phyloP scores from a whole-genome alignment of 2,113 vertebrate genomes.

The Trematocara zebra region DNA sequence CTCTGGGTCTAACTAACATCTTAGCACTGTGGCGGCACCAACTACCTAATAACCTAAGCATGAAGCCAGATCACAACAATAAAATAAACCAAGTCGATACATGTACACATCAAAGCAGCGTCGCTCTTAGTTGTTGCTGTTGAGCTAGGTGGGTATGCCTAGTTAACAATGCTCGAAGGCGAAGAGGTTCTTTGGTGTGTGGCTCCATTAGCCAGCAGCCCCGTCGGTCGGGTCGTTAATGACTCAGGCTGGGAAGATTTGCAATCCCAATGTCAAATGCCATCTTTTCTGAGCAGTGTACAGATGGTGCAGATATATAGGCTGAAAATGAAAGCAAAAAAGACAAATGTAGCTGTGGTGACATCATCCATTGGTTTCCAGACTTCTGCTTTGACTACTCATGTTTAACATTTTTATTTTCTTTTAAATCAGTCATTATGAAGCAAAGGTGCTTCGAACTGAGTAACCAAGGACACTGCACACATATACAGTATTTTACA shows the following conservation, averaged over 20 bases:
- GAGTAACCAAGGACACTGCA: not conserved
- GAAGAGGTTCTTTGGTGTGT: not conserved
- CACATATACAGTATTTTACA: not conserved
- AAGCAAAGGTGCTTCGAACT: not conserved
- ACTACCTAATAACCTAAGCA: not conserved
- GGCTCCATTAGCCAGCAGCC: not conserved
- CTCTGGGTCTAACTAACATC: not conserved
- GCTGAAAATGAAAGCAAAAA: not conserved
- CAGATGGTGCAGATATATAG: not conserved
- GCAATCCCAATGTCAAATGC: not conserved
- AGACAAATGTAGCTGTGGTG: not conserved
- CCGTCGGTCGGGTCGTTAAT: not conserved
- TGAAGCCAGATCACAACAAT: not conserved
- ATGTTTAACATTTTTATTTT: not conserved
- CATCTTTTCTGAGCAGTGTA: not conserved
- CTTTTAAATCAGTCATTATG: not conserved
- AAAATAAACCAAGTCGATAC: not conserved
- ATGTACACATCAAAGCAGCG: not conserved
- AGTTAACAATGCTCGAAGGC: not conserved
- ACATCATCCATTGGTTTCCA: not conserved
- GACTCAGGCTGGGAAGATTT: not conserved
- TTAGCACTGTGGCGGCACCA: not conserved
- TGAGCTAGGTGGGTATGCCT: not conserved
- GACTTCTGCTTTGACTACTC: not conserved
- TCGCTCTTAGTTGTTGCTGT: not conserved